A percentile compares a stretch with the other conserved stretches of the same genome.
Evolutionary conservation across 2,888 invertebrate species (phyloP).

Genomic region (Chromoteleia sp.): DNA sequence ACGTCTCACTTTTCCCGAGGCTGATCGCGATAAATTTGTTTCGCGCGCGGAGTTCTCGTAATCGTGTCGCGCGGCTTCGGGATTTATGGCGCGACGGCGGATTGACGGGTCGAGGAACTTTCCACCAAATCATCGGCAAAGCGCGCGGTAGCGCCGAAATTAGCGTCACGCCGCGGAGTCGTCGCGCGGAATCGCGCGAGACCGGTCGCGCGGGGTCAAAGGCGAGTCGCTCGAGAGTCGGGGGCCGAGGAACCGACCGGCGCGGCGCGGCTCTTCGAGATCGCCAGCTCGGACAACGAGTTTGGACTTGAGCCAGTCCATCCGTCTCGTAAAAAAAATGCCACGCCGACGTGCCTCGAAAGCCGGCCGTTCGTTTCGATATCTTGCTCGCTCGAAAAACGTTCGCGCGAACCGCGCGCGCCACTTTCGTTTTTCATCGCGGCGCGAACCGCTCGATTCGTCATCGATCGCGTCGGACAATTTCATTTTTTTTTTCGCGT

Average conservation of each 20-base stretch:
- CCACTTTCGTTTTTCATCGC: conserved; percentile 54
- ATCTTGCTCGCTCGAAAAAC: conserved; percentile 27
- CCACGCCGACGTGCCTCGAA: conserved; percentile 57
- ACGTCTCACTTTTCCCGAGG: conserved; percentile 10
- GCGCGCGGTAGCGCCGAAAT: conserved; percentile 15
- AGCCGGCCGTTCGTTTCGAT: conserved; percentile 52
- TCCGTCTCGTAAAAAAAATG: conserved; percentile 67
- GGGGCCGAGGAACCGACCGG: conserved; percentile 62
- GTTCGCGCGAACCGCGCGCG: conserved; percentile 13
- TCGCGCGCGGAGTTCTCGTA: conserved; percentile 19
- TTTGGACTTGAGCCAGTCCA: conserved; percentile 66
- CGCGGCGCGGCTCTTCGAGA: conserved; percentile 50
- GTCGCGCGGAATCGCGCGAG: conserved; percentile 30
- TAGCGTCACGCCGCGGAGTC: too few relatives aligned
- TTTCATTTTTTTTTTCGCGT: too few relatives aligned
- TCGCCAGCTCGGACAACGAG: conserved; percentile 58
- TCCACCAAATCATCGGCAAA: conserved; percentile 9
- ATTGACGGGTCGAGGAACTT: conserved; percentile 13
- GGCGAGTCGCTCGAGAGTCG: conserved; percentile 53
- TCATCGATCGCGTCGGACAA: too few relatives aligned
- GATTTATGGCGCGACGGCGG: conserved; percentile 29
- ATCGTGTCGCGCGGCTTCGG: conserved; percentile 10
- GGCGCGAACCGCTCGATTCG: too few relatives aligned
- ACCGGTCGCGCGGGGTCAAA: conserved; percentile 51
- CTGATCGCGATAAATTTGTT: conserved; percentile 27